Conservation (phyloP, 2,113 vertebrate species). For the Onychostoma macrolepis region DNA sequence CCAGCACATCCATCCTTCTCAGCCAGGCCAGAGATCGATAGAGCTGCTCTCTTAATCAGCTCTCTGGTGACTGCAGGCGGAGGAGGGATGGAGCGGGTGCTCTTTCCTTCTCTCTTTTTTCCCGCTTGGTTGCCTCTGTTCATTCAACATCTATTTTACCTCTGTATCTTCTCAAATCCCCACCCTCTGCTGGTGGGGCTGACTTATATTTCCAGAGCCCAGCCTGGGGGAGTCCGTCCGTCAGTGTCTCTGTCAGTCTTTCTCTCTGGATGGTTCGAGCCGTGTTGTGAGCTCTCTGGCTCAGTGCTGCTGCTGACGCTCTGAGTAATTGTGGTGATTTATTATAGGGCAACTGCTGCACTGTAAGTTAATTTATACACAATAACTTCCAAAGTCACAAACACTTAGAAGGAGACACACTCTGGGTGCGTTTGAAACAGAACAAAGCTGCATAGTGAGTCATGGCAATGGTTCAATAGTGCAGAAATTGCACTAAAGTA, state of each 20-base stretch:
- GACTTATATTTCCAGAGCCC: neutral
- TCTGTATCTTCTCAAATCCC: neutral
- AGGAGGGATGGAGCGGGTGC: neutral
- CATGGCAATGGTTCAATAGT: neutral
- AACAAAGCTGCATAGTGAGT: neutral
- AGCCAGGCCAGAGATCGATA: conserved; percentile 77
- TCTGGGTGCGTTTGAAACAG: neutral
- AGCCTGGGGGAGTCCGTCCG: neutral
- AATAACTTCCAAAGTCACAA: conserved; percentile 31
- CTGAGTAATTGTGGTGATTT: conserved; percentile 45
- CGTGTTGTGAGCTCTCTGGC: neutral
- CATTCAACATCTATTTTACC: conserved; percentile 35
- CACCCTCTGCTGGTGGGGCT: neutral
- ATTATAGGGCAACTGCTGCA: conserved; percentile 33
- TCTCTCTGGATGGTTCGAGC: neutral
- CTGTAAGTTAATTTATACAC: conserved; percentile 8
- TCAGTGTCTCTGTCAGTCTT: neutral
- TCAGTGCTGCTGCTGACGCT: conserved; percentile 22
- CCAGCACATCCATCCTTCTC: conserved; percentile 77
- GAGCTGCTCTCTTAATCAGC: conserved; percentile 80
- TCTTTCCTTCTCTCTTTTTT: conserved; percentile 17
- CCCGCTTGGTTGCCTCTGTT: conserved; percentile 37
- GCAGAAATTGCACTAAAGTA: neutral
- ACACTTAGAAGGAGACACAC: neutral
- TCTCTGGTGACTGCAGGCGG: conserved; percentile 74